Percentiles rank a stretch among this genome's conserved stretches.
These are phyloP conservation scores for Oryzias javanicus DNA, from an alignment of 2,113 vertebrate genomes.

Conservation along the genomic window DNA sequence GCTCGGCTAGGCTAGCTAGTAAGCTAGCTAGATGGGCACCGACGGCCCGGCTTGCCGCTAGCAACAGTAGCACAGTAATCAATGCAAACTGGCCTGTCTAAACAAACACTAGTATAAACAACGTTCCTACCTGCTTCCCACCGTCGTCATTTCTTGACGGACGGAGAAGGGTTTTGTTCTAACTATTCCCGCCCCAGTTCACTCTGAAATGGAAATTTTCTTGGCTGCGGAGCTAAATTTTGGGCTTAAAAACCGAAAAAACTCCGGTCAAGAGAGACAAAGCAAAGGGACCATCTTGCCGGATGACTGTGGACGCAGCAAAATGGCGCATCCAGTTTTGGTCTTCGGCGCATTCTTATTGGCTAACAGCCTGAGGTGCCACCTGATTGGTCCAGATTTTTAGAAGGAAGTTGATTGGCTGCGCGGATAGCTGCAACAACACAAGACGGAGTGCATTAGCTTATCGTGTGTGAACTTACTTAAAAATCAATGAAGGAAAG, in stretches of 20 bases:
- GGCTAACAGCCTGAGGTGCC: slow-evolving; percentile 49
- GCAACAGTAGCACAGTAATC: slow-evolving; percentile 31
- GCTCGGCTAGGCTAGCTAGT: slow-evolving; percentile 32
- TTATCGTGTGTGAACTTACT: too few relatives aligned
- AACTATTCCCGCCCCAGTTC: slow-evolving; percentile 8
- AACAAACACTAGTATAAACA: slow-evolving; percentile 39
- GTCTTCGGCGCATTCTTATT: slow-evolving; percentile 71
- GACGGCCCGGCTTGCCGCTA: slow-evolving; percentile 40
- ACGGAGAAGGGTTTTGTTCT: slow-evolving; percentile 24
- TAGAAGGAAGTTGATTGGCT: background rate
- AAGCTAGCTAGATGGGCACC: slow-evolving; percentile 34
- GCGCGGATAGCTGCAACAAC: background rate
- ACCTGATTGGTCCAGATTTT: slow-evolving; percentile 25
- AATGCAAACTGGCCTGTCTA: slow-evolving; percentile 33
- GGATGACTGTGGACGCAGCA: slow-evolving; percentile 81
- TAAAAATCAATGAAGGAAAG: too few relatives aligned
- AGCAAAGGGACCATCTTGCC: slow-evolving; percentile 88
- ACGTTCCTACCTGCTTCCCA: slow-evolving; percentile 75
- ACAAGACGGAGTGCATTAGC: too few relatives aligned
- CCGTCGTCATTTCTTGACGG: slow-evolving; percentile 76
- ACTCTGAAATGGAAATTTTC: background rate
- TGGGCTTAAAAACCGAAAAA: slow-evolving; percentile 62
- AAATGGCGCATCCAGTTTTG: slow-evolving; percentile 83
- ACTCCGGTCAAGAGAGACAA: slow-evolving; percentile 74
- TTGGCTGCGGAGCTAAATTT: slow-evolving; percentile 30